These are phyloP conservation scores for Bubo bubo DNA, from an alignment of 2,113 vertebrate species.

Conservation along the genomic window DNA sequence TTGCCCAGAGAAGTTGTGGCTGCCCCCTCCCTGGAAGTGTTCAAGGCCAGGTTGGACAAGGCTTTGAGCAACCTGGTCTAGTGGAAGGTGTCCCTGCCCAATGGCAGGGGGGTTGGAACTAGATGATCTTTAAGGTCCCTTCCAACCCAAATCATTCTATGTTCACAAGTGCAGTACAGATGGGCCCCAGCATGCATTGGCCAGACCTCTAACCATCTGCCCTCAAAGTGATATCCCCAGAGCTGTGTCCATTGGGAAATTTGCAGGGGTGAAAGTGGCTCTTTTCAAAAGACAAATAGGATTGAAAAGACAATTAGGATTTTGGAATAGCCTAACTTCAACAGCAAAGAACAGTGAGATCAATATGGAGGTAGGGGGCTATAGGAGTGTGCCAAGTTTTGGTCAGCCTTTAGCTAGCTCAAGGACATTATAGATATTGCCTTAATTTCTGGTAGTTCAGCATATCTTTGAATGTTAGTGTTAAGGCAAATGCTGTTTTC, in stretches of 20 bases:
- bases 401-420: background rate
- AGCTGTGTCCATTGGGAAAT: background rate
- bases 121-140: too few relatives aligned
- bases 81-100: too few relatives aligned
- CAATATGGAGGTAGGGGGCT: background rate
- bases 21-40: too few relatives aligned
- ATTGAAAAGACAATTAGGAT: background rate
- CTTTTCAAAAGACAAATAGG: background rate
- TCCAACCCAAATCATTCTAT: too few relatives aligned
- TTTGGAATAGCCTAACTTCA: background rate
- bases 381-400: background rate
- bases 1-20: too few relatives aligned
- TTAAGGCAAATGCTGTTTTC: background rate
- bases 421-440: background rate
- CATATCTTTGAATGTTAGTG: background rate
- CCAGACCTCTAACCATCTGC: background rate
- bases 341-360: background rate
- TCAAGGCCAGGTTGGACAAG: too few relatives aligned
- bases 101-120: too few relatives aligned
- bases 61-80: too few relatives aligned
- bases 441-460: background rate
- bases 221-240: background rate
- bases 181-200: fast-evolving
- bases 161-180: background rate
- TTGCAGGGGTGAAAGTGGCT: background rate